phyloP scores from a whole-genome alignment of 2,888 invertebrate genomes.

The Acanthosepion esculentum region DNA sequence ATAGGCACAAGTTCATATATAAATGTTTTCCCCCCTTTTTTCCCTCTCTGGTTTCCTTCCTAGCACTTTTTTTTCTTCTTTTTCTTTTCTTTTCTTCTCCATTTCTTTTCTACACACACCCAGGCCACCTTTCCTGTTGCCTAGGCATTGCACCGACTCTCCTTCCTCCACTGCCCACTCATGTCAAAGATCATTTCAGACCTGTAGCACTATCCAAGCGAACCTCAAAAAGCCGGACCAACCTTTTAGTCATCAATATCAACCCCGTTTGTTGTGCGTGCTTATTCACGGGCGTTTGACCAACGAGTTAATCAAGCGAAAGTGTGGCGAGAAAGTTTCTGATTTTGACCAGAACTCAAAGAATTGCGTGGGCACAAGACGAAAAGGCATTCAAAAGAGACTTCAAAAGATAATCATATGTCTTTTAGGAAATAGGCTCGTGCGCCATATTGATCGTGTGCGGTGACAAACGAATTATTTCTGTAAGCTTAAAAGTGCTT shows the following conservation, averaged over 20 bases:
- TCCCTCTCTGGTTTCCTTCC: background rate
- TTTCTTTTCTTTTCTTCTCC: background rate
- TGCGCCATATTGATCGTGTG: background rate
- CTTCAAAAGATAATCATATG: background rate
- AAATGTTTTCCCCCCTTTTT: background rate
- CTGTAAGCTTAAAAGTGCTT: background rate
- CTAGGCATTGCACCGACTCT: too few species aligned
- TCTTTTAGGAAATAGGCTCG: background rate
- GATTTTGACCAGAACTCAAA: background rate
- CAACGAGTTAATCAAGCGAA: background rate
- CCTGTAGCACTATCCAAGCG: background rate
- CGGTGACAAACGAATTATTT: background rate
- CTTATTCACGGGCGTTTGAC: background rate
- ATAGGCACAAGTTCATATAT: background rate
- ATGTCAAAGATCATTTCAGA: background rate
- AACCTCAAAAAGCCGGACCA: background rate
- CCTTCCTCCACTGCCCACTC: background rate
- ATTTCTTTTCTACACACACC: background rate
- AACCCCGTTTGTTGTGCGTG: background rate
- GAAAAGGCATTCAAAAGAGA: background rate
- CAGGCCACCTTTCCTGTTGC: background rate
- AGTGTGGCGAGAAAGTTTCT: background rate
- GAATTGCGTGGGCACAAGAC: background rate
- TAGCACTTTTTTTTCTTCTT: background rate
- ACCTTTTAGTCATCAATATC: background rate